A percentile compares a stretch with the other conserved stretches of the same genome.
These are phyloP conservation scores for Cotesia chilonis DNA, from an alignment of 1,140 invertebrate genomes.

Conservation along the genomic window DNA sequence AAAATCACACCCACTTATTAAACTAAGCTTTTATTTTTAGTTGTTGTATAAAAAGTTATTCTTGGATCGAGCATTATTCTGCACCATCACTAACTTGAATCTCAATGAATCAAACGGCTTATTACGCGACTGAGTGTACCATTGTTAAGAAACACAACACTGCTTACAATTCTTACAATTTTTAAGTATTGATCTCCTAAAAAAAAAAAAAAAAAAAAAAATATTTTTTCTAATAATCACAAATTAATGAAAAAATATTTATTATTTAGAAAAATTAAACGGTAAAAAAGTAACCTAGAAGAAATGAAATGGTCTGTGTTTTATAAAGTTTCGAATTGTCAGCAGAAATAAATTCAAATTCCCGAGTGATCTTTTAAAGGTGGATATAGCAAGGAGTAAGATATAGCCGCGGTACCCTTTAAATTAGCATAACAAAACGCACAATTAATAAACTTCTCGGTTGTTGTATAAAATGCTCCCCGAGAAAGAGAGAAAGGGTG, in stretches of 20 bases:
- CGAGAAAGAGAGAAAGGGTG: slow-evolving; percentile 30
- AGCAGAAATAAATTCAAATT: slow-evolving; percentile 39
- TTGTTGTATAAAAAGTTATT: slow-evolving; percentile 10
- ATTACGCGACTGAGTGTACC: slow-evolving; percentile 29
- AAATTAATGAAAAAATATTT: too few species aligned
- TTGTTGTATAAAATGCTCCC: slow-evolving; percentile 2
- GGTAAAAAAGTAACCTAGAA: neutral
- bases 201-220: too few species aligned
- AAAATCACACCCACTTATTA: neutral
- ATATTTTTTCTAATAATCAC: too few species aligned
- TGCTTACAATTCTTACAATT: neutral
- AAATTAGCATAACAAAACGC: slow-evolving; percentile 66
- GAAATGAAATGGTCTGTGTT: neutral
- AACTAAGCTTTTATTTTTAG: neutral
- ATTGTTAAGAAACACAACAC: slow-evolving; percentile 21
- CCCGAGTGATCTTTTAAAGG: slow-evolving; percentile 59
- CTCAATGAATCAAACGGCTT: slow-evolving; percentile 41
- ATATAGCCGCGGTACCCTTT: slow-evolving; percentile 42
- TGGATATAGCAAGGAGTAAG: neutral
- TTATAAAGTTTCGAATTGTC: neutral
- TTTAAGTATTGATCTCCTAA: neutral
- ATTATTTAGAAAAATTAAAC: neutral
- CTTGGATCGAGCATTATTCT: neutral
- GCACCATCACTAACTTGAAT: slow-evolving; percentile 25
- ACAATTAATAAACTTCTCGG: slow-evolving; percentile 65